Evolutionary conservation across 2,888 invertebrate species (phyloP).

Genomic region (Perizoma affinitatum): DNA sequence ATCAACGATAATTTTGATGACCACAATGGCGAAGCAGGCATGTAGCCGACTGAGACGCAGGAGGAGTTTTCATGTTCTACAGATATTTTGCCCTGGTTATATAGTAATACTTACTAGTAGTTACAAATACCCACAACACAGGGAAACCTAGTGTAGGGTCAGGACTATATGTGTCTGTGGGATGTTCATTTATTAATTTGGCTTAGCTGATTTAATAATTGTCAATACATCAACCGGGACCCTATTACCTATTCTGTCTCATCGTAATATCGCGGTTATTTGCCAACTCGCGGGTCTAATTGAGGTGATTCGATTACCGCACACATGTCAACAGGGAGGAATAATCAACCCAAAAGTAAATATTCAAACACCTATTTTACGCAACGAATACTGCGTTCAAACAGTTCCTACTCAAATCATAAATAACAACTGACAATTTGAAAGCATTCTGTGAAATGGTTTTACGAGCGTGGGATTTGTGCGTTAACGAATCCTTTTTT

Average conservation of each 20-base stretch:
- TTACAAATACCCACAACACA: too few species aligned
- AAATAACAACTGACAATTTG: slow-evolving; percentile 55
- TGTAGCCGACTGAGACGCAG: too few species aligned
- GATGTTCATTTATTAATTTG: too few species aligned
- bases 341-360: slow-evolving; percentile 53
- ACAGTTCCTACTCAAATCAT: slow-evolving; percentile 42
- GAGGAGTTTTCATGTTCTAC: too few species aligned
- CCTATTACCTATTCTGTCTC: slow-evolving; percentile 67
- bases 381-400: slow-evolving; percentile 40
- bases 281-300: slow-evolving; percentile 56
- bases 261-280: slow-evolving; percentile 62
- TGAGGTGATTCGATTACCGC: slow-evolving; percentile 63
- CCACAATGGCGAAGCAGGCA: too few species aligned
- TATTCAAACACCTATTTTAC: slow-evolving; percentile 46
- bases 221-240: slow-evolving; percentile 53
- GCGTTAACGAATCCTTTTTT: slow-evolving; percentile 67
- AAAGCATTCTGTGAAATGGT: slow-evolving; percentile 84
- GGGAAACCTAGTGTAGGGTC: too few species aligned
- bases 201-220: slow-evolving; percentile 34
- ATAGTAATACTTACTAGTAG: too few species aligned
- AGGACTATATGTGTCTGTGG: too few species aligned
- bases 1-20: too few species aligned
- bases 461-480: slow-evolving; percentile 84
- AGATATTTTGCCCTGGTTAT: too few species aligned
- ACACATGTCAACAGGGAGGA: slow-evolving; percentile 54